These are phyloP conservation scores for Alauda arvensis DNA, from an alignment of 2,797 vertebrate genomes.

Conservation along the genomic window DNA sequence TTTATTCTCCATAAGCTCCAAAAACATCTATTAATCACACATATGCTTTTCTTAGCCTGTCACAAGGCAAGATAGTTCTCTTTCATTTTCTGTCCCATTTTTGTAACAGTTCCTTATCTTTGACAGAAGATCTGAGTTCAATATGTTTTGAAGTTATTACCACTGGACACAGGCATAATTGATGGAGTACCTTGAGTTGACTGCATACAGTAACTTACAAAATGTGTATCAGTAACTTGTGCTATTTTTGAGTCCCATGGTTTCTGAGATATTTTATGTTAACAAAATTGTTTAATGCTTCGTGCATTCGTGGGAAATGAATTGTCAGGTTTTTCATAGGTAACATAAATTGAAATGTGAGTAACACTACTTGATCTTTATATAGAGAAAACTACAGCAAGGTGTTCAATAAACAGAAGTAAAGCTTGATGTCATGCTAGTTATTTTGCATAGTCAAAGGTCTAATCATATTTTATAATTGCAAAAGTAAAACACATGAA, in stretches of 20 bases:
- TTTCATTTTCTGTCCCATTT: neutral
- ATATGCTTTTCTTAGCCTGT: neutral
- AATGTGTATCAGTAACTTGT: neutral
- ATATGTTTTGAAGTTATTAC: neutral
- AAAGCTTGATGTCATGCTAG: neutral
- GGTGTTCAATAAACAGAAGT: neutral
- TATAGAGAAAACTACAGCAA: neutral
- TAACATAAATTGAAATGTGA: neutral
- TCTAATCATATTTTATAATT: neutral
- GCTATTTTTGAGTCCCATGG: neutral
- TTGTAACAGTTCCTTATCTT: neutral
- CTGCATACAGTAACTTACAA: neutral
- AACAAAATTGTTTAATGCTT: neutral
- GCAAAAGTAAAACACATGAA: neutral
- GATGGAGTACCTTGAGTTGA: neutral
- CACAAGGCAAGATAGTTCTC: neutral
- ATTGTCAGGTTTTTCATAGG: neutral
- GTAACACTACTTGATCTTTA: neutral
- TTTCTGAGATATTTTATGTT: neutral
- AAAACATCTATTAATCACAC: neutral
- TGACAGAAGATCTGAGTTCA: neutral
- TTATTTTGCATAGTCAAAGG: neutral
- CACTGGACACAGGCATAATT: neutral
- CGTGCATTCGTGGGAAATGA: neutral
- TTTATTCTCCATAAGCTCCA: neutral